phyloP scores from a whole-genome alignment of 2,113 vertebrate genomes.

The Macrotus californicus region DNA sequence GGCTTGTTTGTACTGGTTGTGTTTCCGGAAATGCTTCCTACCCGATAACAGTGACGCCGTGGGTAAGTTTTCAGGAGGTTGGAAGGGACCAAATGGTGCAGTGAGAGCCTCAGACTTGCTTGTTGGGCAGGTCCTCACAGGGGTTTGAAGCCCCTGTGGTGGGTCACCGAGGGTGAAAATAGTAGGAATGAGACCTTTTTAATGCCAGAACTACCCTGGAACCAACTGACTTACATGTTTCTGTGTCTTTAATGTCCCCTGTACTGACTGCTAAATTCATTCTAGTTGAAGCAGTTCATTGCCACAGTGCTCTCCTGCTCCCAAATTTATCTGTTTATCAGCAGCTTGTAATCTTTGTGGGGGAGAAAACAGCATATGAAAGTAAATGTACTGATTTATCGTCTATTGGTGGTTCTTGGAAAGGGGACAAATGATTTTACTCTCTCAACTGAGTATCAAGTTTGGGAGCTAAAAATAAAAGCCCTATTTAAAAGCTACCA shows the following conservation, averaged over 20 bases:
- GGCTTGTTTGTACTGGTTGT: background rate
- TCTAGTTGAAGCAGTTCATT: background rate
- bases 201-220: background rate
- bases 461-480: background rate
- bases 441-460: background rate
- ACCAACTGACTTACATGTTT: background rate
- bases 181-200: background rate
- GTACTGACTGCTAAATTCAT: background rate
- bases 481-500: background rate
- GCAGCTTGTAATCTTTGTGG: background rate
- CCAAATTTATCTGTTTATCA: background rate
- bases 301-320: background rate
- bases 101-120: background rate
- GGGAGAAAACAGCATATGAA: background rate
- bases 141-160: background rate
- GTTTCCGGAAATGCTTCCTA: background rate
- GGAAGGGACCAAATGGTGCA: background rate
- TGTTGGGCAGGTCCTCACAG: accelerated
- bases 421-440: background rate
- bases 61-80: background rate
- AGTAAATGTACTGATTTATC: background rate
- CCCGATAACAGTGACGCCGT: background rate
- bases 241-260: background rate
- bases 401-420: background rate
- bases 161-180: background rate